Evolutionary conservation across 2,113 vertebrate genomes (phyloP), one percentile per base, ranked within the genome.

Genomic region (Microtus richardsoni): DNA sequence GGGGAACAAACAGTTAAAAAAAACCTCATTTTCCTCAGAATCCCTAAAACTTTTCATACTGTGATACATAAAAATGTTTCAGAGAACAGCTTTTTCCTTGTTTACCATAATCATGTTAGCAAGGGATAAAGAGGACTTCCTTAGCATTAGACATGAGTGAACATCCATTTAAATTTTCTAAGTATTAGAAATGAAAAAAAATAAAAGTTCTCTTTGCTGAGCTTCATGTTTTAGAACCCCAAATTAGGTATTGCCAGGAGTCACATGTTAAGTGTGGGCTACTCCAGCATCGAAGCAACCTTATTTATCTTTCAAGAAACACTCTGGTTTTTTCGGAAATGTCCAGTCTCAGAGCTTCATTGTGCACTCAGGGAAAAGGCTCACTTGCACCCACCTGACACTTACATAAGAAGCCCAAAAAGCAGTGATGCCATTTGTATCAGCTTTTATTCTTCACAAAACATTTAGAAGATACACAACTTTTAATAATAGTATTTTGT

Each of bases 401-500:
- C 91, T 98, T 96, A 96, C n/a, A 95, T 97, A 98, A 97, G 97
- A 97, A 96, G 96, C 97, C 97, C 97, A 97, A 97, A 96, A 97
- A 98, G 97, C 12, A 97, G 91, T 87, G 91, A 98, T 97, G 96
- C 95, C 97, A 96, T 97, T 98, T 98, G 96, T 97, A 87, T 91
- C 91, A 98, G 96, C 93, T 97, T 97, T 97, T 96, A 98, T 97
- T 97, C 97, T 97, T 98, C 98, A 98, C 98, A 98, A 98, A 97
- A 98, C 95, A 24, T 94, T 97, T 97, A 94, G 97, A 96, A 97
- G 96, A 97, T 97, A 98, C 97, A 98, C 95, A 98, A 96, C 91
- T 97, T 98, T 95, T 96, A 92, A 96, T 91, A 93, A 91, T 97
- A 97, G 58, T 96, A 94, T 95, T 98, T 96, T 97, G 88, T 91